A percentile compares a stretch with the other conserved stretches of the same genome.
These are phyloP conservation scores for Dastarcus helophoroides DNA, from an alignment of 2,888 invertebrate species.

Conservation along the genomic window DNA sequence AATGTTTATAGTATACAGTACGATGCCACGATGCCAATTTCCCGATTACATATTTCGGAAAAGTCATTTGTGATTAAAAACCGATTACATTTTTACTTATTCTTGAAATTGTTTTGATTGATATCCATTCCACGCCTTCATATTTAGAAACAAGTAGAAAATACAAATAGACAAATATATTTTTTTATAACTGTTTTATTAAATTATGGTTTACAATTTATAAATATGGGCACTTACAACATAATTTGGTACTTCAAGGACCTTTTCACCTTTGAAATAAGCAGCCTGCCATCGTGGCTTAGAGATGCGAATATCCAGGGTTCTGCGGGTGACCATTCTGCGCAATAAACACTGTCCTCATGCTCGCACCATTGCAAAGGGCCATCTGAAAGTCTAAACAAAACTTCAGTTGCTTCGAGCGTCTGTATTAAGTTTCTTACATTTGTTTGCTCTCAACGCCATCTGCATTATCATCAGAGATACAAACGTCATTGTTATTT, in stretches of 20 bases:
- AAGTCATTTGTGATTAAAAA: too few species aligned
- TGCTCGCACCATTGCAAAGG: conserved; percentile 89
- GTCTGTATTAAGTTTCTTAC: conserved; percentile 35
- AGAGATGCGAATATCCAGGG: conserved; percentile 99
- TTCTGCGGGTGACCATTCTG: conserved; percentile 95
- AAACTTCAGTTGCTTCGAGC: conserved; percentile 12
- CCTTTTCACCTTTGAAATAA: conserved; percentile 87
- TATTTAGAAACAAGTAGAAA: too few species aligned
- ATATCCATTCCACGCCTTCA: too few species aligned
- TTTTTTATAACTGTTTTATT: too few species aligned
- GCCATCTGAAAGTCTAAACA: conserved; percentile 64
- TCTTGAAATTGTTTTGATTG: too few species aligned
- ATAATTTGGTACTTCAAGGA: conserved; percentile 90
- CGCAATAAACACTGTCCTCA: conserved; percentile 95
- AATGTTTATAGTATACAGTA: too few species aligned
- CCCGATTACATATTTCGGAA: too few species aligned
- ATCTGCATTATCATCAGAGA: conserved; percentile 36
- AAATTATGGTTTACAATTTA: too few species aligned
- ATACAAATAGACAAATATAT: too few species aligned
- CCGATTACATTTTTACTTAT: too few species aligned
- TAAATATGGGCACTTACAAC: too few species aligned
- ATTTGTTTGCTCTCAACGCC: conserved; percentile 41
- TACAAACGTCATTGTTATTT: conserved; percentile 43
- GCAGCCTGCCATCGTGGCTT: conserved; percentile 91
- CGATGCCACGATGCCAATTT: too few species aligned